phyloP scores from a whole-genome alignment of 2,888 invertebrate genomes.

The Anorthoa munda region DNA sequence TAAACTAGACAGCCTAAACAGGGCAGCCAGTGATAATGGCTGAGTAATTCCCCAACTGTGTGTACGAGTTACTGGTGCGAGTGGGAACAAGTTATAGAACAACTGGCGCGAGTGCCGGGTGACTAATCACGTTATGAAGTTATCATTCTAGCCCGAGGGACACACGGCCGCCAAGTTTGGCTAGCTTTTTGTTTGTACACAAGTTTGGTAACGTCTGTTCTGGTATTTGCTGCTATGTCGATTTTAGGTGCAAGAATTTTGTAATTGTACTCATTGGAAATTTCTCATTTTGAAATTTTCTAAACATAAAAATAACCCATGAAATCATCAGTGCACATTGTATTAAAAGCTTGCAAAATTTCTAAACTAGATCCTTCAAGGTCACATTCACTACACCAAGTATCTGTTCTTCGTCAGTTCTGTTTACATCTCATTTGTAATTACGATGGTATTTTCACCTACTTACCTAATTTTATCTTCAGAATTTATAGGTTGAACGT shows the following conservation, averaged over 20 bases:
- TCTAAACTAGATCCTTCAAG: constrained; percentile 2
- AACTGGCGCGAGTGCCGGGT: constrained; percentile 59
- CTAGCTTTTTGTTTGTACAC: constrained; percentile 46
- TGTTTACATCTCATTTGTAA: constrained; percentile 31
- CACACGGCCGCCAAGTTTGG: constrained; percentile 37
- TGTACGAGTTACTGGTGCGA: constrained; percentile 54
- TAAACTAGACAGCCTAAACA: constrained; percentile 28
- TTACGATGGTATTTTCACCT: constrained; percentile 20
- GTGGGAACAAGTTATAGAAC: constrained; percentile 55
- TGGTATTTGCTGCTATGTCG: constrained; percentile 8
- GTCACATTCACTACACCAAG: not conserved
- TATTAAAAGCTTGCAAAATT: not conserved
- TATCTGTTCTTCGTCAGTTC: constrained; percentile 5
- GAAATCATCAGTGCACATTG: too few relatives aligned
- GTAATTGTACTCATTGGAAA: not conserved
- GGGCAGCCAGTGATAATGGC: constrained; percentile 44
- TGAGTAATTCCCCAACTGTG: constrained; percentile 53
- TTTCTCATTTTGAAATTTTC: too few relatives aligned
- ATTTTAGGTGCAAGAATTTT: constrained; percentile 9
- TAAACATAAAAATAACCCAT: not conserved
- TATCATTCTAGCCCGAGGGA: constrained; percentile 60
- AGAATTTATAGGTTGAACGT: constrained; percentile 8
- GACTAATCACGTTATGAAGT: constrained; percentile 67
- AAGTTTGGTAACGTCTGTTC: constrained; percentile 27
- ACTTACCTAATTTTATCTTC: constrained; percentile 1